These are phyloP conservation scores for Muntiacus muntjak DNA, from an alignment of 2,113 vertebrate species.

Conservation along the genomic window DNA sequence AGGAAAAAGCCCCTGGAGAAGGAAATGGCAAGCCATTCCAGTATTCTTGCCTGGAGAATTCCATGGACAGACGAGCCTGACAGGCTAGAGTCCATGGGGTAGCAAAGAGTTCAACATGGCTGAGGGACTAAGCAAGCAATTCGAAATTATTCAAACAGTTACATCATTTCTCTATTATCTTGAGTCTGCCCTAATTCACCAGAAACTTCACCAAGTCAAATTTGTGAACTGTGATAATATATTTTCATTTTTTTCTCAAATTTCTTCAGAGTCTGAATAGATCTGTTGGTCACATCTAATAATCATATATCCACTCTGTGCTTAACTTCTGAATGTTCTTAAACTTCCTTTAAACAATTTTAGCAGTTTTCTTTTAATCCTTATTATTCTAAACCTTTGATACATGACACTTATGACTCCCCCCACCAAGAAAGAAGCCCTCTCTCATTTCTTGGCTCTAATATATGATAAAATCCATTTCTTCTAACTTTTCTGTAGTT, in stretches of 20 bases:
- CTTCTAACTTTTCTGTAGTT: neutral
- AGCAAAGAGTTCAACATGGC: neutral
- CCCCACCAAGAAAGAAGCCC: neutral
- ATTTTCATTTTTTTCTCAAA: constrained; percentile 17
- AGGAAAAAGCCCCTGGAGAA: neutral
- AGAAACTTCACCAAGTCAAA: neutral
- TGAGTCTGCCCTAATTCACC: neutral
- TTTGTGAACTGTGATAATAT: neutral
- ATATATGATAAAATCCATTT: neutral
- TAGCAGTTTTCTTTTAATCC: neutral
- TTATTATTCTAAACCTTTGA: neutral
- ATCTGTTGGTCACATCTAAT: neutral
- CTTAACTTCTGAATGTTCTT: neutral
- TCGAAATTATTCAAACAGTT: neutral
- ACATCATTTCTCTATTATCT: constrained; percentile 8
- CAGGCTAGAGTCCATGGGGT: neutral
- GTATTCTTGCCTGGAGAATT: neutral
- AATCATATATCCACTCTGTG: neutral
- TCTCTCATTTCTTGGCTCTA: neutral
- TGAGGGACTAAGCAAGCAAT: neutral
- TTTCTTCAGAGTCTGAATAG: neutral
- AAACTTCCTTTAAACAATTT: neutral
- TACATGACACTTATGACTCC: neutral
- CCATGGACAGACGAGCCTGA: neutral
- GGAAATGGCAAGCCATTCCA: neutral